Base-by-base conservation (phyloP, 2,888 invertebrate species). In the Mellilla xanthometata region DNA sequence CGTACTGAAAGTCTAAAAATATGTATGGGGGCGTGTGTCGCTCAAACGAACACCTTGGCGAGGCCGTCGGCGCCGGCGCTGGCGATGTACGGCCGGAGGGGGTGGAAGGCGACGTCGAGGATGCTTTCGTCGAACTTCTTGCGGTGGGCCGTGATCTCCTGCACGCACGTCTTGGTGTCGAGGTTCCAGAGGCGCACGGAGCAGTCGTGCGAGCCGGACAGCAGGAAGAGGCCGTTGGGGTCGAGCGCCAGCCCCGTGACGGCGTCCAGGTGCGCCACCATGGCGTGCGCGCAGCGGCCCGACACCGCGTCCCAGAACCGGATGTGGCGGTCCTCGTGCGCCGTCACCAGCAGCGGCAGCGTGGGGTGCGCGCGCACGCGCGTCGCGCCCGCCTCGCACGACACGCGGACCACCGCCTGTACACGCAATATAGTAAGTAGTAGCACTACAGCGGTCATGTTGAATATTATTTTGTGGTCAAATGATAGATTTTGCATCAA, bases 41-140 rank as follows among this genome's bases (percentile, higher is more conserved):
- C n/a, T 87, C 83, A 97, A 83, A 97, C 97, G 92, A 98, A 99
- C 80, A 99, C 99, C 92, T 99, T 99, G 76, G 98, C 99, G 77
- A 99, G 93, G 49, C 97, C 98, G 91, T 99, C 99, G 60, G 99
- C 99, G 68, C 99, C 99, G 58, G 99, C 99, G 89, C 98, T 98
- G 60, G 99, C 99, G 79, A 99, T 99, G 89, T 97, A 98, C 60
- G 99, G 98, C 91, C 98, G 95, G 66, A 98, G 95, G 68, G 99
- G 98, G 91, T 99, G 99, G 93, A 99, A 99, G 72, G 99, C 99
- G 63, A 99, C 99, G 84, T 98, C 98, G 77, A 98, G 94, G 90
- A 99, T 99, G 81, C 98, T 97, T 91, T 99, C 99, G 89, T 99
- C 99, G 91, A 98, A 98, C 91, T 99, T 99, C 91, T 99, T 99